Percentiles rank a stretch among this genome's conserved stretches.
phyloP scores from a whole-genome alignment of 2,113 vertebrate genomes.

The Mormoops blainvillei region DNA sequence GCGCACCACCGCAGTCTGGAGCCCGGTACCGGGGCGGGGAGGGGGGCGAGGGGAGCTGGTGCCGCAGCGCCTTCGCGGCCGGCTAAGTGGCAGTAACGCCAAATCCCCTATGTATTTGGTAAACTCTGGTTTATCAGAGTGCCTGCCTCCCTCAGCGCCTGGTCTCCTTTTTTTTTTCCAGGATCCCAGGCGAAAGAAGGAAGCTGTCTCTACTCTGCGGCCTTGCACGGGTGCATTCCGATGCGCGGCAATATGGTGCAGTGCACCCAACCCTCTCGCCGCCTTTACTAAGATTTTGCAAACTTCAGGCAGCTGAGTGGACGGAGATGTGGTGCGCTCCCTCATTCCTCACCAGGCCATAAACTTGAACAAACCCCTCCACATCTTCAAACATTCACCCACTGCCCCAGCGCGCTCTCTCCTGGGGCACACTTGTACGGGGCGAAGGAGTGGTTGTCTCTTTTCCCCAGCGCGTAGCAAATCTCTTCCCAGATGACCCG shows the following conservation, averaged over 20 bases:
- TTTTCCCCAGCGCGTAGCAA: background rate
- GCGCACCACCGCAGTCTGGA: slow-evolving; percentile 81
- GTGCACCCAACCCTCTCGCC: background rate
- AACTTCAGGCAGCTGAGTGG: slow-evolving; percentile 64
- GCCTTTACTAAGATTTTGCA: slow-evolving; percentile 41
- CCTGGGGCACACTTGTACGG: background rate
- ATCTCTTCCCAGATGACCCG: slow-evolving; percentile 47
- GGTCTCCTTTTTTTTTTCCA: background rate
- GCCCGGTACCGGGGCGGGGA: slow-evolving; percentile 62
- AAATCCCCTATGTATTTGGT: slow-evolving; percentile 73
- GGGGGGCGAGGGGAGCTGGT: slow-evolving; percentile 33
- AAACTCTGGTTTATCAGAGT: slow-evolving; percentile 63
- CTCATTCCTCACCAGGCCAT: background rate
- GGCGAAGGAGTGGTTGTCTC: background rate
- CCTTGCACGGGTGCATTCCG: slow-evolving; percentile 37
- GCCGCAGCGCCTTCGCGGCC: slow-evolving; percentile 68
- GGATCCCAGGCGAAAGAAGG: background rate
- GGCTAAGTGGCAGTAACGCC: slow-evolving; percentile 76
- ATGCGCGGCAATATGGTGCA: slow-evolving; percentile 60
- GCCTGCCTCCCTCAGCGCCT: background rate
- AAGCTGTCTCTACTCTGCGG: background rate
- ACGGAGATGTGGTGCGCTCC: slow-evolving; percentile 42
- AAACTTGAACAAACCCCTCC: slow-evolving; percentile 70
- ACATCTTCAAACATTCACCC: background rate
- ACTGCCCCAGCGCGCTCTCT: background rate